Conservation (phyloP, 2,797 vertebrate genomes). For the Spizella passerina region DNA sequence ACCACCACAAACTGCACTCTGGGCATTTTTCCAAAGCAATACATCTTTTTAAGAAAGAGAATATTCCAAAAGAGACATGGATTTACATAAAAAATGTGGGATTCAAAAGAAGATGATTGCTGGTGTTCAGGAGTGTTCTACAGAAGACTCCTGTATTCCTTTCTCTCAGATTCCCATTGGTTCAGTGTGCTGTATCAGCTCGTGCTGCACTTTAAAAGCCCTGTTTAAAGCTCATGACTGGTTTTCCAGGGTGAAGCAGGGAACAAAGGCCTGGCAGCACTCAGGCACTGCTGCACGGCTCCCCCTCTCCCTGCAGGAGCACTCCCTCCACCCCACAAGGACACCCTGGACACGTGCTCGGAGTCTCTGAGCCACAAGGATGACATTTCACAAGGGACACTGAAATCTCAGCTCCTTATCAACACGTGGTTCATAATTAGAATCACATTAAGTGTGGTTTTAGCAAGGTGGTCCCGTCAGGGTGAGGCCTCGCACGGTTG, state of each 20-base stretch:
- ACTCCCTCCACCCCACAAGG: rapidly evolving
- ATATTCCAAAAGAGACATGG: background rate
- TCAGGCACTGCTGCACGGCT: background rate
- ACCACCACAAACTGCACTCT: background rate
- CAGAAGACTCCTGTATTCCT: background rate
- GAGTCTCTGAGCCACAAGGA: background rate
- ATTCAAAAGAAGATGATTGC: background rate
- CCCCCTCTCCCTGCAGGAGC: background rate
- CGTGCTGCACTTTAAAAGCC: background rate
- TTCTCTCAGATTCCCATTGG: background rate
- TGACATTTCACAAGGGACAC: background rate
- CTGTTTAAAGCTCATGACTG: background rate
- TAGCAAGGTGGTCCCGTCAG: background rate
- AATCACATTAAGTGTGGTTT: background rate
- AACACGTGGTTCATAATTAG: background rate
- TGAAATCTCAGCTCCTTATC: background rate
- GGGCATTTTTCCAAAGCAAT: background rate
- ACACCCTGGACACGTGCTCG: rapidly evolving
- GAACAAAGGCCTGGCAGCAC: background rate
- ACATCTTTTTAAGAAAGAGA: background rate
- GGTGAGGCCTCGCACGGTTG: background rate
- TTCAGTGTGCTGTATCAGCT: background rate
- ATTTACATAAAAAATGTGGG: background rate
- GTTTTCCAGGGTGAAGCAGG: background rate
- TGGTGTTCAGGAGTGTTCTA: background rate